Evolutionary conservation across 2,888 invertebrate species (phyloP).

Genomic region (Mylabris sibirica): DNA sequence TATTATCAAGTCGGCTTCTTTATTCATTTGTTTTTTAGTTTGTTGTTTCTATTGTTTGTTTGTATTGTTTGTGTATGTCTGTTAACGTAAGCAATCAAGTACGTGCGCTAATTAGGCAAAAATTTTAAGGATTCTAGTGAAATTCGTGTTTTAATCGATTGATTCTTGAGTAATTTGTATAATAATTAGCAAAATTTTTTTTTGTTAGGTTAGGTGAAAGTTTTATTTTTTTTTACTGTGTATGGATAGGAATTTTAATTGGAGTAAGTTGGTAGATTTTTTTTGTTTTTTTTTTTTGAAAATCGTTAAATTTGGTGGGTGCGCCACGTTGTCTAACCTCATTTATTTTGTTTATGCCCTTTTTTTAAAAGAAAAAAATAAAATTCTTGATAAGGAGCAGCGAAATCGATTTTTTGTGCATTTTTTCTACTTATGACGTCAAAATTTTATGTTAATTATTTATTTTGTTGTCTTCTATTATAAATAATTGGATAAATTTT

Average conservation of each 20-base stretch:
- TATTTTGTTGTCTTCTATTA: too few relatives aligned
- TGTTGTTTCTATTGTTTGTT: not conserved
- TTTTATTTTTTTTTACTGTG: not conserved
- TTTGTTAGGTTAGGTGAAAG: too few relatives aligned
- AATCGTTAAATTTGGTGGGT: slow-evolving; percentile 3
- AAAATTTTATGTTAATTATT: not conserved
- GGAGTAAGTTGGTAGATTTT: not conserved
- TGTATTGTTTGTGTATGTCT: not conserved
- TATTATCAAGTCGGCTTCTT: slow-evolving; percentile 17
- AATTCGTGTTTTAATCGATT: not conserved
- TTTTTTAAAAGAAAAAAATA: too few relatives aligned
- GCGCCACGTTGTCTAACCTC: slow-evolving; percentile 1
- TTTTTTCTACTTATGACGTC: not conserved
- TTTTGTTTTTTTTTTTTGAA: not conserved
- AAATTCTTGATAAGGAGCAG: too few relatives aligned
- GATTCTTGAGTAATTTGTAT: not conserved
- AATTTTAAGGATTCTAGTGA: too few relatives aligned
- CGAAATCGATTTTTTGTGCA: not conserved
- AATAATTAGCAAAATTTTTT: too few relatives aligned
- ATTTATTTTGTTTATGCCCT: not conserved
- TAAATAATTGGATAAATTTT: not conserved
- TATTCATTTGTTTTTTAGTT: slow-evolving; percentile 12
- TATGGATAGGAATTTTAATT: not conserved
- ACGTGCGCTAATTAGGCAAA: not conserved
- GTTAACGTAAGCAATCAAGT: not conserved